phyloP scores from a whole-genome alignment of 2,113 vertebrate species.

The Dromas ardeola region DNA sequence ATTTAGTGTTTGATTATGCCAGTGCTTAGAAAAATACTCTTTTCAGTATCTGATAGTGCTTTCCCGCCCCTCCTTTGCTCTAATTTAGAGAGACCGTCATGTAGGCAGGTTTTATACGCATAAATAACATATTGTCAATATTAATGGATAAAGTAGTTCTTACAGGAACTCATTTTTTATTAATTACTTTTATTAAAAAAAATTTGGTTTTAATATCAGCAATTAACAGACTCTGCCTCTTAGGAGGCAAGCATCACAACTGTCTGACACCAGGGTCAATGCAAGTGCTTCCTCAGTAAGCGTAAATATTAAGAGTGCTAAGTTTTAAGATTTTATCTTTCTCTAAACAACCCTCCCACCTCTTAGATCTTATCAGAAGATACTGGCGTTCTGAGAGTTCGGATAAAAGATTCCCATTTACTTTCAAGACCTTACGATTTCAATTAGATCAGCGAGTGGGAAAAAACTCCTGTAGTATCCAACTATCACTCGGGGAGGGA shows the following conservation, averaged over 20 bases:
- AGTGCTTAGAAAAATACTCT: background rate
- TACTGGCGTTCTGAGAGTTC: background rate
- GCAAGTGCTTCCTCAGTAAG: background rate
- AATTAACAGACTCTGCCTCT: background rate
- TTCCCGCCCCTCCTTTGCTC: accelerated
- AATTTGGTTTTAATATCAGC: background rate
- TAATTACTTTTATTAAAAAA: background rate
- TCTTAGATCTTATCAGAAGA: background rate
- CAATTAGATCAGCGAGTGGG: background rate
- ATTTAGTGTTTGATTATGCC: background rate
- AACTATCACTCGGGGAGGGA: background rate
- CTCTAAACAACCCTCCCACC: background rate
- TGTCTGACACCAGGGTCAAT: background rate
- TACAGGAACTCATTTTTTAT: background rate
- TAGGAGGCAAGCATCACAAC: background rate
- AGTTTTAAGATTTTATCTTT: background rate
- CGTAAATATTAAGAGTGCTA: background rate
- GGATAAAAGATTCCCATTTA: background rate
- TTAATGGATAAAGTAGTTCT: background rate
- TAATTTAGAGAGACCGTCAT: background rate
- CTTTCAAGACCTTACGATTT: background rate
- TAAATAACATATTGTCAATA: background rate
- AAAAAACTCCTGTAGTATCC: background rate
- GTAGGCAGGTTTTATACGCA: background rate
- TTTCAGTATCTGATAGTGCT: background rate